Evolutionary conservation across 2,113 vertebrate genomes (phyloP).

Genomic region (Gasterosteus aculeatus): DNA sequence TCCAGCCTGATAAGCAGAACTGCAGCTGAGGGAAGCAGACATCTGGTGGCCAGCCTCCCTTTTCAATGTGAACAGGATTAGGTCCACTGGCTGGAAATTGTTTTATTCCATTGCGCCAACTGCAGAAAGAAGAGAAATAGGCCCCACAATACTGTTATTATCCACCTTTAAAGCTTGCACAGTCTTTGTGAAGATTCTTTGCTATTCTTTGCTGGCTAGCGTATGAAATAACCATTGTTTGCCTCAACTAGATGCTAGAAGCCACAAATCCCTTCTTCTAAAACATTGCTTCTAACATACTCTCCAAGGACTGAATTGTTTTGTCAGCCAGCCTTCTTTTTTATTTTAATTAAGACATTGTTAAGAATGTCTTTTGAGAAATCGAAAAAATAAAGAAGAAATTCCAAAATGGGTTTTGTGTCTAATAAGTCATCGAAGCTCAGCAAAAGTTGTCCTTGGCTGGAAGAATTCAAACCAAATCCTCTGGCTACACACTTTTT

Average conservation of each 20-base stretch:
- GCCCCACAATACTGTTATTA: slow-evolving; percentile 29
- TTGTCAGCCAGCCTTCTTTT: slow-evolving; percentile 4
- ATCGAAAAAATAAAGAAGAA: background rate
- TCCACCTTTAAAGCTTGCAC: slow-evolving; percentile 42
- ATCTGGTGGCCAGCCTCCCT: slow-evolving; percentile 57
- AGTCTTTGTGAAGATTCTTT: slow-evolving; percentile 33
- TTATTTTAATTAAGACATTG: slow-evolving; percentile 2
- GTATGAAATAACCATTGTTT: slow-evolving; percentile 1
- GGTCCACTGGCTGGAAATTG: slow-evolving; percentile 45
- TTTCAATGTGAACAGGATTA: slow-evolving; percentile 59
- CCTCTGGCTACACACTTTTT: slow-evolving; percentile 4
- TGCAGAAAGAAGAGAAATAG: slow-evolving; percentile 34
- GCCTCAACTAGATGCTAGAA: slow-evolving; percentile 2
- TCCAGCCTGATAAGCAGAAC: slow-evolving; percentile 61
- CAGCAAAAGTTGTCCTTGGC: background rate
- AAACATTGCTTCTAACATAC: slow-evolving; percentile 11
- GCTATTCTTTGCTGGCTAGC: slow-evolving; percentile 12
- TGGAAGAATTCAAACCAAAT: slow-evolving; percentile 17
- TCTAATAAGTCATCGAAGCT: background rate
- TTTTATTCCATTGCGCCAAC: slow-evolving; percentile 30
- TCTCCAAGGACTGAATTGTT: slow-evolving; percentile 22
- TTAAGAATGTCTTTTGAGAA: slow-evolving; percentile 2
- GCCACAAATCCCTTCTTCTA: slow-evolving; percentile 17
- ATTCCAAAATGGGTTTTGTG: slow-evolving; percentile 19
- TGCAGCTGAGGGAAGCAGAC: slow-evolving; percentile 54